Conservation (phyloP, 2,113 vertebrate species). For the Rhabdornis inornatus region DNA sequence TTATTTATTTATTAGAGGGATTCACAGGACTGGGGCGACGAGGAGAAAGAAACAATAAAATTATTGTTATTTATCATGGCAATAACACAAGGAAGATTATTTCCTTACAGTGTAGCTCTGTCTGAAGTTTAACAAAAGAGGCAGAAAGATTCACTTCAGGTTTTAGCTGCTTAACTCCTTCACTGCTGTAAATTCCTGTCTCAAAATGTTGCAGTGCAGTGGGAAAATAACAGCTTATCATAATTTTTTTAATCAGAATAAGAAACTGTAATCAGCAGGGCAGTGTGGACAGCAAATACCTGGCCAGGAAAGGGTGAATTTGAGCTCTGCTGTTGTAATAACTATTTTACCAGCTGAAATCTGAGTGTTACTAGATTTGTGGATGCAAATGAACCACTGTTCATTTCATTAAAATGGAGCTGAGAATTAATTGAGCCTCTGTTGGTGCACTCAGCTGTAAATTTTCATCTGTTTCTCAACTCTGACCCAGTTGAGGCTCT, state of each 20-base stretch:
- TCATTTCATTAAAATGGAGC: conserved; percentile 57
- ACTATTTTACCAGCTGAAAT: conserved; percentile 33
- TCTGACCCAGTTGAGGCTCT: conserved; percentile 55
- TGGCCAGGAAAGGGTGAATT: background rate
- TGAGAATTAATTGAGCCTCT: conserved; percentile 61
- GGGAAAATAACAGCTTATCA: background rate
- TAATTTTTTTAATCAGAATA: background rate
- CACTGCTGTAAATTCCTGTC: background rate
- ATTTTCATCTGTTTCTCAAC: conserved; percentile 59
- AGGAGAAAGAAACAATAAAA: background rate
- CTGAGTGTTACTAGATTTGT: conserved; percentile 5
- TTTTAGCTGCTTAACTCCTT: background rate
- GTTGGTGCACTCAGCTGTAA: conserved; percentile 35
- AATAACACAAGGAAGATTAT: background rate
- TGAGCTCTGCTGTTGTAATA: background rate
- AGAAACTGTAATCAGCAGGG: background rate
- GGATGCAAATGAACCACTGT: conserved; percentile 32
- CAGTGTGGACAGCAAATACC: background rate
- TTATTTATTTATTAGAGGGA: background rate
- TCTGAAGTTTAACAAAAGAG: background rate
- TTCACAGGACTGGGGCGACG: background rate
- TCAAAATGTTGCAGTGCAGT: background rate
- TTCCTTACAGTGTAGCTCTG: background rate
- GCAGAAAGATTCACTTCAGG: background rate
- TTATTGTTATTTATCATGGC: background rate